phyloP scores from a whole-genome alignment of 2,888 invertebrate species.

The Chloromyia formosa region DNA sequence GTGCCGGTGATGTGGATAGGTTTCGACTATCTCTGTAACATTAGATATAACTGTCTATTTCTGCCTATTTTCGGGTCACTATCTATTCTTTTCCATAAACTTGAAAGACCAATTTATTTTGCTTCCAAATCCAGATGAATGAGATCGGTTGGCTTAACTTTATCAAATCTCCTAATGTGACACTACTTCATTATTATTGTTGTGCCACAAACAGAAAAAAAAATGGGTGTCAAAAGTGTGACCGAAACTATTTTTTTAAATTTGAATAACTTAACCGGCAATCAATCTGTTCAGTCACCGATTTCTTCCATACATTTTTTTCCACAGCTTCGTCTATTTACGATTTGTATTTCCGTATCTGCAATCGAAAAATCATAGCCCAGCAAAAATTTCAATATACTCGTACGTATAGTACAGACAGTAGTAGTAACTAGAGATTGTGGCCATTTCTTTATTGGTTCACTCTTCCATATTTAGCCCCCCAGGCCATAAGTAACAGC shows the following conservation, averaged over 20 bases:
- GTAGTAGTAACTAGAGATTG: too few relatives aligned
- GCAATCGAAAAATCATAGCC: neutral
- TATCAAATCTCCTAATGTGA: neutral
- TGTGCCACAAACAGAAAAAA: neutral
- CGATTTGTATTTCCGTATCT: neutral
- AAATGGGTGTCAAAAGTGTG: neutral
- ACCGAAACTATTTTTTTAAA: conserved; percentile 26
- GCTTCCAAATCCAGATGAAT: neutral
- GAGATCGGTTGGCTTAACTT: conserved; percentile 16
- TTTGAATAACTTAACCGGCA: conserved; percentile 26
- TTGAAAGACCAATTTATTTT: too few relatives aligned
- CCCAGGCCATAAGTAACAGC: neutral
- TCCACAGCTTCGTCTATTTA: neutral
- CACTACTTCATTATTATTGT: neutral
- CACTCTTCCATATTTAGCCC: neutral
- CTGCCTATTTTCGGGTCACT: too few relatives aligned
- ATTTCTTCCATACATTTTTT: neutral
- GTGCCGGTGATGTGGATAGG: too few relatives aligned
- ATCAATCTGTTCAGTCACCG: conserved; percentile 19
- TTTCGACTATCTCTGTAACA: too few relatives aligned
- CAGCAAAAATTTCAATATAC: neutral
- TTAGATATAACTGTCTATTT: too few relatives aligned
- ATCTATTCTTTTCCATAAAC: neutral
- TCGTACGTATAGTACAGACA: too few relatives aligned
- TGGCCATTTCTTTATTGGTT: too few relatives aligned